Base-by-base conservation (phyloP, 2,113 vertebrate genomes). In the Romanogobio albipinnatus region DNA sequence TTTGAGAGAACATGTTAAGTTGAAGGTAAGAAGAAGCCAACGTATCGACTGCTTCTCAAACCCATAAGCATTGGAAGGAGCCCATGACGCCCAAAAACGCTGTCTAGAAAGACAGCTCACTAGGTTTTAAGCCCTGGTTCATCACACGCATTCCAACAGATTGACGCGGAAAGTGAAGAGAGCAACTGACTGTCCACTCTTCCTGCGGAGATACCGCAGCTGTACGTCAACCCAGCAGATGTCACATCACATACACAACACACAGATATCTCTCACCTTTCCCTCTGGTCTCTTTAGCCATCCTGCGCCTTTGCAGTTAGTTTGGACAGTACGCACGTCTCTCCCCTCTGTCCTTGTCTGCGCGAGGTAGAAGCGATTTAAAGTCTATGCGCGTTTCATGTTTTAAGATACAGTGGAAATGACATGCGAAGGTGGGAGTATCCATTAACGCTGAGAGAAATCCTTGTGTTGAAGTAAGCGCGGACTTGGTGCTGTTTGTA, bases 221-320 rank as follows among this genome's bases (percentile, higher is more conserved):
- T 33, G 8, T 13, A 76, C 43, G n/a, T 76, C 8, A 53, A 76
- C 19, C 93, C 93, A 89, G 89, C 24, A 73, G 62, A 39, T 45
- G 9, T 61, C 39, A 39, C 45, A 61, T 51, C 26, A 26, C 73
- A 70, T 15, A 2, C 9, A 43, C 19, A 49, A 3, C 62, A 79
- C 9, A 71, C 9, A 19, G 13, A 73, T 9, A 22, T 19, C 66
- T 22, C 91, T 92, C 91, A 95, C 95, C 94, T 92, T 76, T 94
- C 10, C 92, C 91, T 86, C 91, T 87, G 59, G 90, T 70, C 80
- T 94, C 93, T 83, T 91, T 93, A 86, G 94, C 92, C 95, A 95
- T 95, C 88, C 88, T 86, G 79, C 70, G 86, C 64, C 61, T 83
- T 86, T 74, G 86, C 85, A 51, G 84, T 87, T 58, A 89, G 86